These are phyloP conservation scores for Artemia sinica DNA, from an alignment of 2,888 invertebrate species.

Conservation along the genomic window DNA sequence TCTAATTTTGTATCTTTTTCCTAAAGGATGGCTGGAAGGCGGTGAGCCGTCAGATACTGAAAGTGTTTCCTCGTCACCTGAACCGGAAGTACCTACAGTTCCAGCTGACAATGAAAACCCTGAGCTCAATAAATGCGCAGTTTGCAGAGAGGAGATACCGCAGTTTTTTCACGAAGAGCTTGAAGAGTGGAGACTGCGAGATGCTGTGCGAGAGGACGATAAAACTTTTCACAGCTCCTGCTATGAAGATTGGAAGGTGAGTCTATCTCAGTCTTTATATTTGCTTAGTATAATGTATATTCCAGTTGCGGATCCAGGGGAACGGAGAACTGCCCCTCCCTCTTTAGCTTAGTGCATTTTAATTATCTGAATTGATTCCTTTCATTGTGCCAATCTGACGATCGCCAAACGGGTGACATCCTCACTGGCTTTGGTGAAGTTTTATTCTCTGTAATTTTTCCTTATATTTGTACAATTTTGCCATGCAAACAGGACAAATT, in stretches of 20 bases:
- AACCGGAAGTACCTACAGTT: conserved; percentile 46
- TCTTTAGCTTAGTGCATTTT: too few species aligned
- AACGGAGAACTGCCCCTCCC: too few species aligned
- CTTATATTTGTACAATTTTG: too few species aligned
- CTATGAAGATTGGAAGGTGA: conserved; percentile 65
- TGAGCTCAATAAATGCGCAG: conserved; percentile 53
- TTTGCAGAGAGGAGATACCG: conserved; percentile 82
- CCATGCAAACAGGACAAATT: too few species aligned
- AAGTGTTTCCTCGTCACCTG: conserved; percentile 2
- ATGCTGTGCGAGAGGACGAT: conserved; percentile 49
- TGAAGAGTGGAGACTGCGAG: conserved; percentile 88
- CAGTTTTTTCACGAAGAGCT: conserved; percentile 91
- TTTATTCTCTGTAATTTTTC: too few species aligned
- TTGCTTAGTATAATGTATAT: too few species aligned
- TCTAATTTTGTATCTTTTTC: conserved; percentile 17
- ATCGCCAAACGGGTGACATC: too few species aligned
- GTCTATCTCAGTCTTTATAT: conserved; percentile 19
- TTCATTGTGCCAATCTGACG: too few species aligned
- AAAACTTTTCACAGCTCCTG: conserved; percentile 75
- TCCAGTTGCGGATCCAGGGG: too few species aligned
- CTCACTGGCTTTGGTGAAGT: too few species aligned
- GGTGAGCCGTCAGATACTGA: conserved; percentile 4
- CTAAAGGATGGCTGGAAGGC: conserved; percentile 9
- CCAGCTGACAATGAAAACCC: conserved; percentile 44
- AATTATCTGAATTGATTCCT: too few species aligned